Evolutionary conservation across 2,113 vertebrate genomes (phyloP).

Genomic region (Python bivittatus): DNA sequence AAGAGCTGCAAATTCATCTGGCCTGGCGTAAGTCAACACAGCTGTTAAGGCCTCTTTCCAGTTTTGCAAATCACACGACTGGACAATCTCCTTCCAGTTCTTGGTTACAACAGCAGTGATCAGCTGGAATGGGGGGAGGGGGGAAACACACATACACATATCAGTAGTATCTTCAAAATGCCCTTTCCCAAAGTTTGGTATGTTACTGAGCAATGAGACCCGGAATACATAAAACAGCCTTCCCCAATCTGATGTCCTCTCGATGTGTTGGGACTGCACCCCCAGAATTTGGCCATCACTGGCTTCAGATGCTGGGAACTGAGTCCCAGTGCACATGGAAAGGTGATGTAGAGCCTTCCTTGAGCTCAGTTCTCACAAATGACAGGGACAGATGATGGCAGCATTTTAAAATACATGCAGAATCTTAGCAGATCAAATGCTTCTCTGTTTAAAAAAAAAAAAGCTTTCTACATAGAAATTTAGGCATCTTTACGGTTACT

Average conservation of each 20-base stretch:
- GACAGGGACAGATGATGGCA: background rate
- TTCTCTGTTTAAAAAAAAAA: background rate
- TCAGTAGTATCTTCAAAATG: background rate
- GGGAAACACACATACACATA: background rate
- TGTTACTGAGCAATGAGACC: background rate
- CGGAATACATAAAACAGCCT: background rate
- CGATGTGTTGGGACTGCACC: background rate
- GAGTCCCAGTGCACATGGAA: background rate
- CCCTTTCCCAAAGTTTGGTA: background rate
- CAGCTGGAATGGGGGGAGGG: conserved; percentile 73
- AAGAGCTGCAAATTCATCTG: conserved; percentile 91
- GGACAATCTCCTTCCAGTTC: conserved; percentile 92
- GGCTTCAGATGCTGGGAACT: background rate
- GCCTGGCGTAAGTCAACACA: conserved; percentile 89
- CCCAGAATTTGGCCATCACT: background rate
- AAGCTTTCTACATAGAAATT: background rate
- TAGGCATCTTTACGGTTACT: background rate
- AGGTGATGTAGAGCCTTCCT: background rate
- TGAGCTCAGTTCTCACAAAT: background rate
- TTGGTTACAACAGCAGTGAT: conserved; percentile 94
- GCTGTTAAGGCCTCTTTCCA: conserved; percentile 96
- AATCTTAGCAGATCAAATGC: background rate
- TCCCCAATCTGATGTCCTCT: background rate
- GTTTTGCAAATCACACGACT: conserved; percentile 91
- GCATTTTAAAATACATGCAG: too few species aligned